Evolutionary conservation across 2,113 vertebrate species (phyloP).

Genomic region (Halcyon senegalensis): DNA sequence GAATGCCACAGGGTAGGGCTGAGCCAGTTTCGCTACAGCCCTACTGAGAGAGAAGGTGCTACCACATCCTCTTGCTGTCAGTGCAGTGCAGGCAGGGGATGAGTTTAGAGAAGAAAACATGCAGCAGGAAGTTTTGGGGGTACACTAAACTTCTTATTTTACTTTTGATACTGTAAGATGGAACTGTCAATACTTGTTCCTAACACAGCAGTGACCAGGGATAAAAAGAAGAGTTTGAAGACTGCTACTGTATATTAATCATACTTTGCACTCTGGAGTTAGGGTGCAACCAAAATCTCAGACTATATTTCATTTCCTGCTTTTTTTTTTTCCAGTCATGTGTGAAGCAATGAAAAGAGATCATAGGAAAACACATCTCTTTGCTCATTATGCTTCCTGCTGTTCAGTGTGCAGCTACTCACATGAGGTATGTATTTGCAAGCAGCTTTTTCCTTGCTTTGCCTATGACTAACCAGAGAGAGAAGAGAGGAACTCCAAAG

Average conservation of each 20-base stretch:
- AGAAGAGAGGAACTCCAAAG: constrained; percentile 50
- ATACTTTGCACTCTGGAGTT: neutral
- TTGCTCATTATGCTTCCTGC: constrained; percentile 36
- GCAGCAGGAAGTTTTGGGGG: neutral
- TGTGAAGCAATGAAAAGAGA: neutral
- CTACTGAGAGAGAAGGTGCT: neutral
- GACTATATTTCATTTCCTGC: neutral
- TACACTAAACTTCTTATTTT: neutral
- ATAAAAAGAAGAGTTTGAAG: neutral
- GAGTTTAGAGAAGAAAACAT: neutral
- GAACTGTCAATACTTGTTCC: neutral
- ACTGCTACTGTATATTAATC: neutral
- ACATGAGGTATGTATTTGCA: constrained; percentile 18
- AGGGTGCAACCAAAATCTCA: neutral
- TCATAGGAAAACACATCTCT: constrained; percentile 1
- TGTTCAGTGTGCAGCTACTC: neutral
- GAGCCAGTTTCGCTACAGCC: neutral
- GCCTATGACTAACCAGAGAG: constrained; percentile 31
- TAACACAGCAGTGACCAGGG: neutral
- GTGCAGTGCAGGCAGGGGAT: neutral
- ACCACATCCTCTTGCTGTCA: neutral
- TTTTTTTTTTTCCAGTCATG: neutral
- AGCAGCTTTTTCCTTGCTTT: constrained; percentile 5
- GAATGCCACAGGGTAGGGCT: fast-evolving
- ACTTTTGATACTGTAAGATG: neutral